Evolutionary conservation across 2,113 vertebrate species (phyloP).

Genomic region (Triplophysa tibetana): DNA sequence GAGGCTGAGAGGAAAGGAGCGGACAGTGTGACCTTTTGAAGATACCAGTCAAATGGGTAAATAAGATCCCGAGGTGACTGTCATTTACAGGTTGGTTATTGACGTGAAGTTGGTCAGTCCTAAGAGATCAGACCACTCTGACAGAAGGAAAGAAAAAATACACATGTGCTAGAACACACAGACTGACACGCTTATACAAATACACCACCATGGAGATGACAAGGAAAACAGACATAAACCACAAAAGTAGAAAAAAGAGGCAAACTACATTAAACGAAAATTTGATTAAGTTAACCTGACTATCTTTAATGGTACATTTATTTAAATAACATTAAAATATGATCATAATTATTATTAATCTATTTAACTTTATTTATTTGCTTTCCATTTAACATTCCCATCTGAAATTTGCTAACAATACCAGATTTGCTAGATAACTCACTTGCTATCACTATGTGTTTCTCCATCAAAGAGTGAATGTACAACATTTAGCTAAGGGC

Average conservation of each 20-base stretch:
- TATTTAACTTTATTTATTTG: too few species aligned
- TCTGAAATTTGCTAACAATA: too few species aligned
- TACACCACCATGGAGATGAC: too few species aligned
- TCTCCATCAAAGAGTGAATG: conserved; percentile 64
- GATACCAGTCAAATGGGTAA: conserved; percentile 75
- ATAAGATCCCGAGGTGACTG: conserved; percentile 77
- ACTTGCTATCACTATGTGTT: conserved; percentile 9
- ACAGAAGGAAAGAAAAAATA: conserved; percentile 27
- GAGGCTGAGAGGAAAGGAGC: conserved; percentile 50
- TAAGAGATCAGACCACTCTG: conserved; percentile 54
- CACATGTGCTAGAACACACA: conserved; percentile 14
- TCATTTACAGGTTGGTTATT: conserved; percentile 78
- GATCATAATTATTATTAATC: too few species aligned
- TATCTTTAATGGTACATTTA: too few species aligned
- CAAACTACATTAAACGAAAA: too few species aligned
- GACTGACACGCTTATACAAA: conserved; percentile 14
- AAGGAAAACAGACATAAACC: too few species aligned
- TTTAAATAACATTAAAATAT: too few species aligned
- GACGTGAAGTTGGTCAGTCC: conserved; percentile 67
- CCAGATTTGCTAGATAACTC: neutral
- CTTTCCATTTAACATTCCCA: too few species aligned
- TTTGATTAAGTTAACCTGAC: too few species aligned
- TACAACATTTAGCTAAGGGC: conserved; percentile 66
- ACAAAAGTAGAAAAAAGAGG: too few species aligned
- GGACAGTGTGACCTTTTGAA: conserved; percentile 75